Evolutionary conservation across 2,113 vertebrate species (phyloP), one percentile per base, ranked within the genome.

Genomic region (Saguinus midas): DNA sequence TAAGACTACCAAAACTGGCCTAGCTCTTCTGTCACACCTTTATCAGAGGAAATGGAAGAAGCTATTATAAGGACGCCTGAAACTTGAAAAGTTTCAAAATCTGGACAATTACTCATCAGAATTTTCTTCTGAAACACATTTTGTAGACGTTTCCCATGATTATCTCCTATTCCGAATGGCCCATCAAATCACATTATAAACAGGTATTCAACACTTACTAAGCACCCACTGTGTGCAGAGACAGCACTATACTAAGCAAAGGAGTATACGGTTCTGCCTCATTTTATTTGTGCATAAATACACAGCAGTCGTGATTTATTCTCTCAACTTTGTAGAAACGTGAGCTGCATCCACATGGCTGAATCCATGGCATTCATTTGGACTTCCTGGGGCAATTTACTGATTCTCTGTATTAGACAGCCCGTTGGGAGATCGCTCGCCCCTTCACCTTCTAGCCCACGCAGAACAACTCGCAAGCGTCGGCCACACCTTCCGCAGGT

Each of bases 401-500:
- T 87, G 96, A 75, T 95, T 66, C 85, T 87, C 43, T 4, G n/a
- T 52, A 37, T 61, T 8, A 16, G 35, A 52, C 35, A 79, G 45
- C 68, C 97, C 55, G 4, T 13, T 55, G 55, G 70, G 80, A 79
- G 79, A 32, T 45, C 76, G 0, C 20, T 83, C 58, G 29, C 64
- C 80, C 82, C 93, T 94, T 83, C 95, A 81, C 93, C 98, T 94
- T 94, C 86, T 76, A 94, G 96, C 86, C 96, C 96, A 95, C 97
- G 66, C 10, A 43, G 61, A 48, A 68, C 83, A 57, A 23, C 43
- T 90, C 27, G 57, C 3, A 8, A 64, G 8, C n/a, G 58, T 84
- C 5, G 70, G 78, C 94, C 97, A 97, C 97, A 97, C 97, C 97
- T 97, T 95, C 87, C 48, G 98, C 98, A 98, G 98, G 98, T 98